Base-by-base conservation (phyloP, 2,113 vertebrate species). In the Pygathrix nemaeus region DNA sequence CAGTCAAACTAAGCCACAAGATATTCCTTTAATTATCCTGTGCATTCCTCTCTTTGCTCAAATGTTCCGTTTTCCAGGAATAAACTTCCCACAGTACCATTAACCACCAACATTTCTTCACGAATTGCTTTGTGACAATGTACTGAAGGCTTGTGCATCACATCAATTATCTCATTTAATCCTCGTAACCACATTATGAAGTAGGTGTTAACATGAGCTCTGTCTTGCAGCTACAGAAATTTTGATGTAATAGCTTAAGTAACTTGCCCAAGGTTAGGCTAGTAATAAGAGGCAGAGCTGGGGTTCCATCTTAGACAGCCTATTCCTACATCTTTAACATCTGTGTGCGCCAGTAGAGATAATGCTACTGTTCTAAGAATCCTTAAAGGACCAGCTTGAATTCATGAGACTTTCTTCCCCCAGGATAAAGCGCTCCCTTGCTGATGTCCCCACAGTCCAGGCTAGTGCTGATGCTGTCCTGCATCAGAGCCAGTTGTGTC, bases 391-490 rank as follows among this genome's bases (percentile, higher is more conserved):
- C n/a, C 35, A 70, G n/a, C 43, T 21, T 76, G 70, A 45, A n/a
- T 64, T 59, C 30, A 27, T 8, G n/a, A 61, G 30, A 84, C 25
- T 75, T 78, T 64, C 48, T 66, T n/a, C 3, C 25, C 32, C 45
- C 40, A 87, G 25, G 38, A 59, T 35, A 45, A 68, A 45, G 7
- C 17, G 2, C 30, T 79, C 11, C 11, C 8, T 79, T n/a, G 20
- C 17, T 86, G 11, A 68, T 61, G 86, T 13, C 20, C 61, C 66
- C 3, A 17, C 27, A 91, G 20, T 55, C 59, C 48, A 84, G 23
- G 18, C 12, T 61, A 25, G 38, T 14, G 17, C 21, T 43, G 72
- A 38, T 0, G 0, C 6, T 38, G n/a, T 2, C 9, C 43, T 68
- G 27, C 6, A 3, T 17, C 11, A 45, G 27, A 9, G 4, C 43